Base-by-base conservation (phyloP, 1,140 invertebrate species). In the Drosophila teissieri region DNA sequence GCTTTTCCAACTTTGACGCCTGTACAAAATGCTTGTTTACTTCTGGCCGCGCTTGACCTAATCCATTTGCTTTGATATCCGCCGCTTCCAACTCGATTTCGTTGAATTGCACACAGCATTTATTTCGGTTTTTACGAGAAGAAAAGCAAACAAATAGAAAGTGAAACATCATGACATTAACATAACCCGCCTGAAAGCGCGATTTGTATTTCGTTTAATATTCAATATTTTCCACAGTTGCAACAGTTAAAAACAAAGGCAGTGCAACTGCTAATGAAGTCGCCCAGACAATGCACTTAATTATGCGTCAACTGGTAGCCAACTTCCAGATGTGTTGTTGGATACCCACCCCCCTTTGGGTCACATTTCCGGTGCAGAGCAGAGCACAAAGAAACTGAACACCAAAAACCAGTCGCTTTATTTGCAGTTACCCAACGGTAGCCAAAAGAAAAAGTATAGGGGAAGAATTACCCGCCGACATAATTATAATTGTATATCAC, bases 371-470 rank as follows among this genome's bases (percentile, higher is more conserved):
- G 80, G 80, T 56, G 12, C 34, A 42, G 46, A 37, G 54, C 24
- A 40, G 44, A 4, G 24, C 24, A 24, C 37, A 49, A 34, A 69
- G 54, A 64, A 82, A 64, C 48, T 53, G 31, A 31, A 31, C 31
- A 31, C 31, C 31, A 10, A 78, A 83, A 82, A 79, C 75, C 80
- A 84, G 80, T 76, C 75, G 67, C 80, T 62, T 58, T 83, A 79
- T 82, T 82, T 83, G 80, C 80, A 79, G 49, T 69, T 84, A 81
- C 80, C 62, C 75, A 84, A 83, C 80, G 76, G 80, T 83, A 84
- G 80, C 80, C 19, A 36, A 40, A 24, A 31, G 15, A 39, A 44
- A 2, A 19, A 19, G 19, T 1, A 12, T 45, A 48, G 54, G 52
- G 52, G 7, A 39, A 22, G 48, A 12, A 31, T 62, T 62, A 42